Conservation (phyloP, 2,113 vertebrate species). For the Oncorhynchus clarkii region DNA sequence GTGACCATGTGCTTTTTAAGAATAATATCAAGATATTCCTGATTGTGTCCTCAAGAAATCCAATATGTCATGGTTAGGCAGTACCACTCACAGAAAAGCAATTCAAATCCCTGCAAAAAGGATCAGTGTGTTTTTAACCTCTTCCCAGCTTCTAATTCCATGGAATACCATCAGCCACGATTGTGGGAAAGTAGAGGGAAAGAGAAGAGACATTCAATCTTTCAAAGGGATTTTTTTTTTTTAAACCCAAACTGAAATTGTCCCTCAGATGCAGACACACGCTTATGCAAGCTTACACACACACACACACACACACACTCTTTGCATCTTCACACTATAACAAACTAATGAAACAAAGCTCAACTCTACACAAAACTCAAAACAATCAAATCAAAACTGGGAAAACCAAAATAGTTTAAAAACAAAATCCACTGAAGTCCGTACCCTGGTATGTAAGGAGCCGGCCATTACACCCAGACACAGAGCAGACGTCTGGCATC, state of each 20-base stretch:
- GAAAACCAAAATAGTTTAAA: background rate
- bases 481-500: background rate
- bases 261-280: slow-evolving; percentile 17
- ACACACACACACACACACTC: background rate
- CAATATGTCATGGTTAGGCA: background rate
- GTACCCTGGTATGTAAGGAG: too few species aligned
- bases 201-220: background rate
- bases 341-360: background rate
- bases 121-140: slow-evolving; percentile 24
- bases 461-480: background rate
- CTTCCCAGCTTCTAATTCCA: background rate
- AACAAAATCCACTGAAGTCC: too few species aligned
- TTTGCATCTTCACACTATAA: slow-evolving; percentile 14
- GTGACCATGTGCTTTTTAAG: background rate
- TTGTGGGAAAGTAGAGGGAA: background rate
- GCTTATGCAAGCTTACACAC: background rate
- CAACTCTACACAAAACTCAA: background rate
- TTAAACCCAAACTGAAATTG: background rate
- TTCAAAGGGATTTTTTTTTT: background rate
- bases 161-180: background rate
- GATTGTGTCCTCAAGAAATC: slow-evolving; percentile 9
- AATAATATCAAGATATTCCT: background rate
- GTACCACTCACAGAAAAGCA: slow-evolving; percentile 5
- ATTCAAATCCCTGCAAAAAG: slow-evolving; percentile 19
- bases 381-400: background rate